Percentiles rank a stretch among this genome's conserved stretches.
phyloP scores from a whole-genome alignment of 2,888 invertebrate species.

The Harpalus rufipes region DNA sequence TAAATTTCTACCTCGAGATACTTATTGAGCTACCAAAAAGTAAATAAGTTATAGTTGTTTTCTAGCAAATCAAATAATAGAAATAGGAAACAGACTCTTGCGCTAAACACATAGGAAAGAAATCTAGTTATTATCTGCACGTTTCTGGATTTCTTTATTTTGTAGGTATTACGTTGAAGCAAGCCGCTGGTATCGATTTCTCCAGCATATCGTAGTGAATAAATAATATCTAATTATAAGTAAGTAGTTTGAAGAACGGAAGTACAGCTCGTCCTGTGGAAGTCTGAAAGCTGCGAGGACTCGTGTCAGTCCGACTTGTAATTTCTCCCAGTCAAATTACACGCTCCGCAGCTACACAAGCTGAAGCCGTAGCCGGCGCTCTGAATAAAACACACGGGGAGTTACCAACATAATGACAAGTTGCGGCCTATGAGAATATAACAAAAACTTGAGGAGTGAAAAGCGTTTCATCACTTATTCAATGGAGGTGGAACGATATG shows the following conservation, averaged over 20 bases:
- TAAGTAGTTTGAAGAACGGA: slow-evolving; percentile 54
- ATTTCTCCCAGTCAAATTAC: slow-evolving; percentile 59
- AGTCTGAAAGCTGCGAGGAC: slow-evolving; percentile 11
- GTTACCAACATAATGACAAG: slow-evolving; percentile 50
- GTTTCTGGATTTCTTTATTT: slow-evolving; percentile 51
- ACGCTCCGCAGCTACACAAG: slow-evolving; percentile 3
- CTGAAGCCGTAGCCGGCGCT: background rate
- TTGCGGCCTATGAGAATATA: slow-evolving; percentile 10
- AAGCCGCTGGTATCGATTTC: slow-evolving; percentile 58
- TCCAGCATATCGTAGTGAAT: slow-evolving; percentile 50
- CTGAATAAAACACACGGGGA: slow-evolving; percentile 57
- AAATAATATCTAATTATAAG: slow-evolving; percentile 63
- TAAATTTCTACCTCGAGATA: slow-evolving; percentile 29
- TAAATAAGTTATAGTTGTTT: slow-evolving; percentile 34
- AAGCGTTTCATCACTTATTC: slow-evolving; percentile 57
- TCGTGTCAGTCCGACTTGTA: slow-evolving; percentile 63
- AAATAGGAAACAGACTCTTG: slow-evolving; percentile 21
- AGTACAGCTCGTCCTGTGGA: slow-evolving; percentile 23
- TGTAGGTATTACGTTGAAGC: background rate
- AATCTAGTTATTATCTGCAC: slow-evolving; percentile 40
- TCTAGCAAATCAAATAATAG: slow-evolving; percentile 11
- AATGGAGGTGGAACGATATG: slow-evolving; percentile 15
- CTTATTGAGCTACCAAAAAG: slow-evolving; percentile 35
- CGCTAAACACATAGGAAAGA: slow-evolving; percentile 37
- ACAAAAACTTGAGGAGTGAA: slow-evolving; percentile 38